Base-by-base conservation (phyloP, 2,797 vertebrate genomes). In the Melanogrammus aeglefinus region DNA sequence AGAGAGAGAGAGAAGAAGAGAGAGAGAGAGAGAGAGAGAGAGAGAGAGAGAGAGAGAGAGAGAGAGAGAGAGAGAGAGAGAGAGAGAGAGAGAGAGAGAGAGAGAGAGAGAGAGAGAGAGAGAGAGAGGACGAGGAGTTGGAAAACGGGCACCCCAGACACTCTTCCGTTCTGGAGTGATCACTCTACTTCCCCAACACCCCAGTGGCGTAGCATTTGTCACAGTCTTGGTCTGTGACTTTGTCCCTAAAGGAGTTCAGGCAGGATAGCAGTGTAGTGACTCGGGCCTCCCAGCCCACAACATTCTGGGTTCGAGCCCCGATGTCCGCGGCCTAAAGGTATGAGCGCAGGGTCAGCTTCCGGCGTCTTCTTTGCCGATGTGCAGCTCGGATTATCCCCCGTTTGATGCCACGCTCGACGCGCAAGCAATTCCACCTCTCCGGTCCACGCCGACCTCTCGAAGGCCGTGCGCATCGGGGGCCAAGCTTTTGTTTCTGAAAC, bases 1-100 rank as follows among this genome's bases (percentile, higher is more conserved):
- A 85, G 85, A 81, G 41, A 29, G 84, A 80, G 77, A 44, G 57
- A 85, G 85, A 81, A 38, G 24, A 84, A 80, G 77, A 44, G 57
- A 38, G 33, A 36, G 27, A 31, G 38, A 72, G 38, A 33, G 66
- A 5, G 69, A 31, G 12, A 29, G 41, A n/a, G 29, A 51, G 0
- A 76, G 81, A 86, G 85, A 83, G 38, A 29, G 85, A 81, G 16
- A 39, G 63, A 70, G 6, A 79, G 31, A 72, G 51, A 83, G 57
- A 82, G 78, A 36, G 27, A 69, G 66, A 69, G 66, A 29, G 81
- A 85, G 85, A 82, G 41, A 29, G 84, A 80, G 77, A 44, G 57
- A 69, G 33, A 36, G 27, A 31, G 66, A 72, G 38, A 33, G 66
- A 4, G 76, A 31, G 12, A 29, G 41, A n/a, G 39, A 51, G 0